Conservation (phyloP, 1,140 invertebrate species). For the Drosophila tristis region DNA sequence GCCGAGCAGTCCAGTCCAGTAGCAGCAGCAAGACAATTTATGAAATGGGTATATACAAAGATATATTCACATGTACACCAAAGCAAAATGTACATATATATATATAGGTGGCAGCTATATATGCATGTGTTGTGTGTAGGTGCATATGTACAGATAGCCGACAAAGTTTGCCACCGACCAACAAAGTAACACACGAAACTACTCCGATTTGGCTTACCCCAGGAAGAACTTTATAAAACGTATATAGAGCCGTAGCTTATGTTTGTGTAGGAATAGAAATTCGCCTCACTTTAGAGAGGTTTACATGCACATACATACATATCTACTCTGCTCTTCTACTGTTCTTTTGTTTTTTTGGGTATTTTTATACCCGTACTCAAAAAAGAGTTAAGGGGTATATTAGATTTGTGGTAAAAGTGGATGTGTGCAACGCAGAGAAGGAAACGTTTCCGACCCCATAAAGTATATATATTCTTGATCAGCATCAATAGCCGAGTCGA, state of each 20-base stretch:
- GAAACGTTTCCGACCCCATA: too few relatives aligned
- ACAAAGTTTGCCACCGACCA: constrained; percentile 63
- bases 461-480: too few relatives aligned
- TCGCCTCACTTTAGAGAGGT: neutral
- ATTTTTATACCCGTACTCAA: too few relatives aligned
- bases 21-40: constrained; percentile 59
- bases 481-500: too few relatives aligned
- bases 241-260: constrained; percentile 53
- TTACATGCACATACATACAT: neutral
- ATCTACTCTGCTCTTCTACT: neutral
- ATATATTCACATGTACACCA: constrained; percentile 13
- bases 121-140: neutral
- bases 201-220: constrained; percentile 48
- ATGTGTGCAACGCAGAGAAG: too few relatives aligned
- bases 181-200: constrained; percentile 69
- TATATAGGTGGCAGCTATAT: neutral
- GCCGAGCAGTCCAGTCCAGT: constrained; percentile 11
- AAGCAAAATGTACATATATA: neutral
- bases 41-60: constrained; percentile 54
- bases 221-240: constrained; percentile 59
- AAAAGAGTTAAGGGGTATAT: too few relatives aligned
- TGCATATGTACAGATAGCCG: constrained; percentile 45
- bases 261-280: constrained; percentile 28
- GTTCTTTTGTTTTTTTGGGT: neutral
- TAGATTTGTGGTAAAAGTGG: too few relatives aligned